These are phyloP conservation scores for Archocentrus centrarchus DNA, from an alignment of 2,113 vertebrate species.

Conservation along the genomic window DNA sequence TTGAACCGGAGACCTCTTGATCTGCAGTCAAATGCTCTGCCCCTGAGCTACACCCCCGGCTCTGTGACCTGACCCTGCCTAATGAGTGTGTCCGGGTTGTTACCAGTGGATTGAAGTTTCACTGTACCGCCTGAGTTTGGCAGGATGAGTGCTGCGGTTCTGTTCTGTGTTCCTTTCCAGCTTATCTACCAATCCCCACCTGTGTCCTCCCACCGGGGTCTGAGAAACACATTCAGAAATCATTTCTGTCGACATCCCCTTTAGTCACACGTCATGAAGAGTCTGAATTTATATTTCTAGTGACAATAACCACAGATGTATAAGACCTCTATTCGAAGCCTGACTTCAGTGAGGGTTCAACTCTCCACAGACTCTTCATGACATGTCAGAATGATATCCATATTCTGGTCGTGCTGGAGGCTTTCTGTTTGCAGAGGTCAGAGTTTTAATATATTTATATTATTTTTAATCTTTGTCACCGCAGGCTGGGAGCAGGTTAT, in stretches of 20 bases:
- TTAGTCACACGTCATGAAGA: neutral
- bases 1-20: neutral
- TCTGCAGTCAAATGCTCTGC: rapidly evolving
- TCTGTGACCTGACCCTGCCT: too few species aligned
- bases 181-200: neutral
- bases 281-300: neutral
- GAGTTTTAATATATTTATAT: neutral
- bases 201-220: neutral
- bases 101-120: neutral
- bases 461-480: neutral
- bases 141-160: rapidly evolving
- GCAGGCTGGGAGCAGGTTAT: neutral
- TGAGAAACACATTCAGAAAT: neutral
- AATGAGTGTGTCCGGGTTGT: too few species aligned
- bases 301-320: neutral
- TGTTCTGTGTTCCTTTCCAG: neutral
- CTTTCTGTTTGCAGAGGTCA: neutral
- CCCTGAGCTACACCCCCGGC: neutral
- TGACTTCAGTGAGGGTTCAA: neutral
- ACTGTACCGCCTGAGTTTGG: neutral
- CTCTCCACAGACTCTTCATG: neutral
- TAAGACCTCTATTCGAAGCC: neutral
- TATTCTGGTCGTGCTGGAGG: neutral
- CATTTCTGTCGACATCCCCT: neutral
- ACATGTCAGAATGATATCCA: neutral